Evolutionary conservation across 1,140 invertebrate genomes (phyloP).

Genomic region (Drosophila asahinai): DNA sequence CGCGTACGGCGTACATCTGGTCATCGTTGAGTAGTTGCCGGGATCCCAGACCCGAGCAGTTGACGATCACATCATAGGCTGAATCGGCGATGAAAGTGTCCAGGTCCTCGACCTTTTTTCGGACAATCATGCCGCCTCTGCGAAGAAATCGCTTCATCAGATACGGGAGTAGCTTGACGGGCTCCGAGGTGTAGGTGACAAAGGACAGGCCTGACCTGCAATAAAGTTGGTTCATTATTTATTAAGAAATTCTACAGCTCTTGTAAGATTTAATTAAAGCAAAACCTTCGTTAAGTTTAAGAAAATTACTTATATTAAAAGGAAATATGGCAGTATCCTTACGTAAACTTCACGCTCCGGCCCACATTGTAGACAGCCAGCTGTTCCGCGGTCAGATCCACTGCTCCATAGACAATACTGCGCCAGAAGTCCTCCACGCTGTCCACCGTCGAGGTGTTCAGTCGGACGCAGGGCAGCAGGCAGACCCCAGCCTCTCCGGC

Average conservation of each 20-base stretch:
- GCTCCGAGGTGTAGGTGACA: conserved; percentile 88
- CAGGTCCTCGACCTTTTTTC: conserved; percentile 86
- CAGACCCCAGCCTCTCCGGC: conserved; percentile 87
- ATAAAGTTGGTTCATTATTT: conserved; percentile 34
- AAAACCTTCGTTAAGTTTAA: no score
- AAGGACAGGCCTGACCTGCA: conserved; percentile 87
- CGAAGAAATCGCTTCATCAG: conserved; percentile 87
- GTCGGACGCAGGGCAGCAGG: conserved; percentile 86
- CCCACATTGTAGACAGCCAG: conserved; percentile 86
- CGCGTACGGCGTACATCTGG: conserved; percentile 88
- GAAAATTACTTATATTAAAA: no score
- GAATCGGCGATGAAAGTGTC: conserved; percentile 85
- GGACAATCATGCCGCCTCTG: conserved; percentile 86
- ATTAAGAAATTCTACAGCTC: no score
- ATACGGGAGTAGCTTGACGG: conserved; percentile 87
- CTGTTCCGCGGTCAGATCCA: conserved; percentile 85
- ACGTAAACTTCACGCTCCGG: conserved; percentile 86
- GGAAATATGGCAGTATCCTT: conserved; percentile 48
- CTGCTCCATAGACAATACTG: conserved; percentile 87
- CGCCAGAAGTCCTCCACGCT: conserved; percentile 85
- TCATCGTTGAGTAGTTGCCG: conserved; percentile 88
- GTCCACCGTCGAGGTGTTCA: conserved; percentile 80
- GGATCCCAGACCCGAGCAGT: conserved; percentile 89
- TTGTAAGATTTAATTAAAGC: no score
- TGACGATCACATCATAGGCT: conserved; percentile 89